These are phyloP conservation scores for Phoeniculus purpureus DNA, from an alignment of 2,797 vertebrate genomes.

Conservation along the genomic window DNA sequence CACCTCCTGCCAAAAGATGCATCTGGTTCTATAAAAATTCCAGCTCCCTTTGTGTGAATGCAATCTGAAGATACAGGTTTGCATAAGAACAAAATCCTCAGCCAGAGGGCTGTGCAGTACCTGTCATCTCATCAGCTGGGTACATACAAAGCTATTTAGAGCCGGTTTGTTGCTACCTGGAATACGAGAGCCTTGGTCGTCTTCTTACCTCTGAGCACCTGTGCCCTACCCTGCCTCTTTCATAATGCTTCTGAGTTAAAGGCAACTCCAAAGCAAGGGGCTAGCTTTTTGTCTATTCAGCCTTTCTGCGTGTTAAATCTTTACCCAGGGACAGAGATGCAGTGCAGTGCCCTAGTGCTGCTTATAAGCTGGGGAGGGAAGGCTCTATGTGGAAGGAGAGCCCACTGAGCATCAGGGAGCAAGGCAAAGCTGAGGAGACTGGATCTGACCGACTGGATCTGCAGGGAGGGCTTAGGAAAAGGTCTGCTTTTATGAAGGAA, in stretches of 20 bases:
- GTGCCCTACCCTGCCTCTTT: neutral
- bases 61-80: constrained; percentile 63
- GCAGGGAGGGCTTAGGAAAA: neutral
- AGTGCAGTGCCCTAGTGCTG: fast-evolving
- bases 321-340: neutral
- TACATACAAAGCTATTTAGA: constrained; percentile 42
- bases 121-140: constrained; percentile 53
- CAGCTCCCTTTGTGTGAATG: constrained; percentile 42
- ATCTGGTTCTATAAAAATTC: constrained; percentile 66
- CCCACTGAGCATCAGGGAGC: fast-evolving
- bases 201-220: constrained; percentile 19
- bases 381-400: neutral
- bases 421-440: neutral
- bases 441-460: neutral
- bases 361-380: neutral
- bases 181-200: constrained; percentile 23
- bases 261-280: neutral
- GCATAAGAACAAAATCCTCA: constrained; percentile 53
- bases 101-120: constrained; percentile 58
- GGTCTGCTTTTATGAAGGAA: neutral
- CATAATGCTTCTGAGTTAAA: neutral
- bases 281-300: neutral
- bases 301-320: fast-evolving
- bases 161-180: constrained; percentile 4
- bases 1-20: constrained; percentile 61